phyloP scores from a whole-genome alignment of 2,888 invertebrate species.

The Macaria liturata region DNA sequence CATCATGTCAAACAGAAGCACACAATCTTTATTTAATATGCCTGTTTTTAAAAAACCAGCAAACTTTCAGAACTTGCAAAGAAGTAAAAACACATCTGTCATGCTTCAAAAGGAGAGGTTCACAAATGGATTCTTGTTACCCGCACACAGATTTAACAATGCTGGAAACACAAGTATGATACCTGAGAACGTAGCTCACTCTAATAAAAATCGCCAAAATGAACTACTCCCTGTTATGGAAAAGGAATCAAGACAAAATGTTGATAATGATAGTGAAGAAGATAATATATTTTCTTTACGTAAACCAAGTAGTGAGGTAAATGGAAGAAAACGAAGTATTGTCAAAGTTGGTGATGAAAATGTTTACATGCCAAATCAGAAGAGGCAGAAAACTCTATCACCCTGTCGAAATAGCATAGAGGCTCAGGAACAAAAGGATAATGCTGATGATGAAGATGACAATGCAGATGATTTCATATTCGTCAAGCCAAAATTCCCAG shows the following conservation, averaged over 20 bases:
- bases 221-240: neutral
- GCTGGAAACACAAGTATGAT: slow-evolving; percentile 45
- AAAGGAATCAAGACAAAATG: slow-evolving; percentile 22
- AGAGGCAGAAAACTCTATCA: slow-evolving; percentile 45
- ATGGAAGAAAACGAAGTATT: slow-evolving; percentile 40
- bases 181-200: slow-evolving; percentile 36
- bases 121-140: slow-evolving; percentile 52
- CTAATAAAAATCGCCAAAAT: slow-evolving; percentile 20
- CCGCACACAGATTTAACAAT: slow-evolving; percentile 63
- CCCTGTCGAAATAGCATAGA: slow-evolving; percentile 35
- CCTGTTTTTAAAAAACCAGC: slow-evolving; percentile 5
- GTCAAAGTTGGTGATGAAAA: slow-evolving; percentile 39
- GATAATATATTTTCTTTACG: slow-evolving; percentile 54
- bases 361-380: slow-evolving; percentile 38
- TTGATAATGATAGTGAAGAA: slow-evolving; percentile 43
- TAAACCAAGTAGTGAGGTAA: slow-evolving; percentile 26
- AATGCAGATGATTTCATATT: slow-evolving; percentile 53
- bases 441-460: slow-evolving; percentile 7
- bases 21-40: slow-evolving; percentile 7
- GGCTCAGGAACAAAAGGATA: slow-evolving; percentile 20
- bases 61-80: slow-evolving; percentile 30
- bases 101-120: slow-evolving; percentile 56
- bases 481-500: slow-evolving; percentile 56
- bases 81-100: slow-evolving; percentile 21
- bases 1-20: slow-evolving; percentile 14